Conservation (phyloP, 1,140 invertebrate species). For the Pemphigus obesinymphae region DNA sequence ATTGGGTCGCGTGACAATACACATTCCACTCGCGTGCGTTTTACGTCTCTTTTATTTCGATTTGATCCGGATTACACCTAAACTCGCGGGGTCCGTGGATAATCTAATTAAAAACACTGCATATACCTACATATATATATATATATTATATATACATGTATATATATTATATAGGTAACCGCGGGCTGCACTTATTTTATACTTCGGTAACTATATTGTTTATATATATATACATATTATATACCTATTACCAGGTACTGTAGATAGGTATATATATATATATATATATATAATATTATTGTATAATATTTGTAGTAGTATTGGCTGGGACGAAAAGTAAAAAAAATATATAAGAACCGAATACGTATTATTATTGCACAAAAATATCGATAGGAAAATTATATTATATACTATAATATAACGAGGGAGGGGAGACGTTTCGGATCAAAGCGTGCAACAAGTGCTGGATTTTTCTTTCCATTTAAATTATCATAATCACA, state of each 20-base stretch:
- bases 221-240: too few relatives aligned
- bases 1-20: conserved; percentile 8
- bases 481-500: conserved; percentile 16
- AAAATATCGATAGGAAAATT: not conserved
- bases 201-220: too few relatives aligned
- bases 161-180: too few relatives aligned
- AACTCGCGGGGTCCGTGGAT: not conserved
- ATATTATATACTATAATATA: not conserved
- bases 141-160: too few relatives aligned
- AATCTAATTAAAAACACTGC: conserved; percentile 17
- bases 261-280: too few relatives aligned
- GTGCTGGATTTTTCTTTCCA: not conserved
- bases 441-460: conserved; percentile 7
- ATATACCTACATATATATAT: not conserved
- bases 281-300: too few relatives aligned
- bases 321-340: not conserved
- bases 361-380: not conserved
- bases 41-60: conserved; percentile 4
- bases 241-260: too few relatives aligned
- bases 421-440: conserved; percentile 7
- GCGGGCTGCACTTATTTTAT: not conserved
- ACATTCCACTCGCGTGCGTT: not conserved
- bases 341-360: not conserved
- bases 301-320: too few relatives aligned
- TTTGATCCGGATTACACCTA: conserved; percentile 20